A percentile compares a stretch with the other conserved stretches of the same genome.
These are phyloP conservation scores for Oligia fasciuncula DNA, from an alignment of 2,888 invertebrate genomes.

Conservation along the genomic window DNA sequence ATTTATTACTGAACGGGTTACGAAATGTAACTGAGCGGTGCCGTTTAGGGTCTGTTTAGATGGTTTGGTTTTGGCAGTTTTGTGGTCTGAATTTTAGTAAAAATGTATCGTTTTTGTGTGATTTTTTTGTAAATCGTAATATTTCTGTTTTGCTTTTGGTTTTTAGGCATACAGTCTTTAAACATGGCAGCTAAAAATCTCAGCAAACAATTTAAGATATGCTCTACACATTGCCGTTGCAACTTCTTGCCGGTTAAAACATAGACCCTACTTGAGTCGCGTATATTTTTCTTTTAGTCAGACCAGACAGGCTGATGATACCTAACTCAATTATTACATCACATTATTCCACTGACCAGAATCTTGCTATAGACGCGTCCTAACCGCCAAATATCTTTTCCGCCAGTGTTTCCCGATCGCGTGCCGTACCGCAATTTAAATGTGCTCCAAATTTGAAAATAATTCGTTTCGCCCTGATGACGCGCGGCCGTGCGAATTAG, in stretches of 20 bases:
- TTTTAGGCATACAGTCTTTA: background rate
- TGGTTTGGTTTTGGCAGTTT: background rate
- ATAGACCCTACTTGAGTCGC: background rate
- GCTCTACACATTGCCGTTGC: background rate
- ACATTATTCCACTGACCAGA: slow-evolving; percentile 2
- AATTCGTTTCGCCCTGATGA: slow-evolving; percentile 79
- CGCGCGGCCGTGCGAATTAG: slow-evolving; percentile 75
- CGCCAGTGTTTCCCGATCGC: slow-evolving; percentile 85
- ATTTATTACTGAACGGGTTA: slow-evolving; percentile 86
- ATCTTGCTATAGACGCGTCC: slow-evolving; percentile 47
- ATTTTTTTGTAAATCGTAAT: background rate
- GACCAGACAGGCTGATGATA: slow-evolving; percentile 6
- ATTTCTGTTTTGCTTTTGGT: background rate
- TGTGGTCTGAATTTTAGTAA: background rate
- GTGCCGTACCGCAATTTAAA: slow-evolving; percentile 88
- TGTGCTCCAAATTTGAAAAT: slow-evolving; percentile 89
- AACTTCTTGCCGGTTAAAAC: background rate
- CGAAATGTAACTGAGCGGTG: slow-evolving; percentile 80
- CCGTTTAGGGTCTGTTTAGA: slow-evolving; percentile 64
- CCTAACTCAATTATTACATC: slow-evolving; percentile 27
- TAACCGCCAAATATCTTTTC: slow-evolving; percentile 80
- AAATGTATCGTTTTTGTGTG: background rate
- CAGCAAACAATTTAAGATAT: background rate
- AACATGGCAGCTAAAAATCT: background rate
- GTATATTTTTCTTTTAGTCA: background rate